These are phyloP conservation scores for Characodon lateralis DNA, from an alignment of 2,797 vertebrate genomes.

Conservation along the genomic window DNA sequence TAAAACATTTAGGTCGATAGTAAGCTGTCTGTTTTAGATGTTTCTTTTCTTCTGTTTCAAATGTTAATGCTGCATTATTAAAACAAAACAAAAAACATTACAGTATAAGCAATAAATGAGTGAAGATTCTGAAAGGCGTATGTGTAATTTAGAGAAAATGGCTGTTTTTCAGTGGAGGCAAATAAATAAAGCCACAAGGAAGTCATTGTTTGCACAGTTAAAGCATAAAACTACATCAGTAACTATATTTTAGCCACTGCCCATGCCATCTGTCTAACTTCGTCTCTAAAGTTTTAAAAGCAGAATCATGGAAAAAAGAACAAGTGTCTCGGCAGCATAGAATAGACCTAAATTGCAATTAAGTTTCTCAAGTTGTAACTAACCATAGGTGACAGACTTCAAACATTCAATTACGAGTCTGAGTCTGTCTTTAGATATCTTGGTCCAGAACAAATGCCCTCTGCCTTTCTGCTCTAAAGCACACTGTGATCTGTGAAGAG, in stretches of 20 bases:
- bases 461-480: conserved; percentile 27
- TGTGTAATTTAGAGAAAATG: neutral
- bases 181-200: conserved; percentile 9
- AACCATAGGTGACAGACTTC: conserved; percentile 44
- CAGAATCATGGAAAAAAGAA: neutral
- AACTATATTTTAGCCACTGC: conserved; percentile 22
- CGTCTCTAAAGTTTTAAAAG: conserved; percentile 20
- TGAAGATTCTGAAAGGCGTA: conserved; percentile 1
- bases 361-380: conserved; percentile 39
- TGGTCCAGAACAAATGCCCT: conserved; percentile 36
- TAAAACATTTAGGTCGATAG: conserved; percentile 7
- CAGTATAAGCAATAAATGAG: neutral
- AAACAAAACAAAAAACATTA: neutral
- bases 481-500: conserved; percentile 22
- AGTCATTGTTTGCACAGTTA: neutral
- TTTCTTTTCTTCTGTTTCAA: neutral
- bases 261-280: conserved; percentile 16
- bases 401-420: conserved; percentile 46
- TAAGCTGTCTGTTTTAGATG: neutral
- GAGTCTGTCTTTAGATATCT: conserved; percentile 38
- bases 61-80: neutral
- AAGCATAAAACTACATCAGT: conserved; percentile 5
- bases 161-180: neutral
- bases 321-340: conserved; percentile 8
- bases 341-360: conserved; percentile 35